phyloP scores from a whole-genome alignment of 2,888 invertebrate genomes.

The Patella pellucida region DNA sequence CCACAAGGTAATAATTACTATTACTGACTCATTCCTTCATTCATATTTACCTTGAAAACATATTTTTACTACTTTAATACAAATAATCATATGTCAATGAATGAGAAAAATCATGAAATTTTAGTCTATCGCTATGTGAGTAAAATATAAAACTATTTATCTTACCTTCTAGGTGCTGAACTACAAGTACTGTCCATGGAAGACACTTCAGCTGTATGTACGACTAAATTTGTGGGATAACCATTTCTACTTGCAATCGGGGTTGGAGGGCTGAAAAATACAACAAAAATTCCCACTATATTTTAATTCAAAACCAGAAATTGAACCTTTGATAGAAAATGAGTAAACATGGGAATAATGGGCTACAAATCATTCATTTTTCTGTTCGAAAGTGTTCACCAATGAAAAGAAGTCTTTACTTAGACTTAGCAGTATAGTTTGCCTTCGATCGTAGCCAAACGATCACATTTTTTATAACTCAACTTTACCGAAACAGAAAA shows the following conservation, averaged over 20 bases:
- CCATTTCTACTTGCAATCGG: constrained; percentile 94
- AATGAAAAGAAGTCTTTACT: too few relatives aligned
- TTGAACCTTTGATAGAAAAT: background rate
- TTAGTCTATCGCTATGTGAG: background rate
- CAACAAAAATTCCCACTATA: background rate
- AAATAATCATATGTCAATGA: background rate
- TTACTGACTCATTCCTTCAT: too few relatives aligned
- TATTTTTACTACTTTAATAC: background rate
- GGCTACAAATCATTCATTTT: too few relatives aligned
- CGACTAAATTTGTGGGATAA: constrained; percentile 78
- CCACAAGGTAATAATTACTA: too few relatives aligned
- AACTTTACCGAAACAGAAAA: too few relatives aligned
- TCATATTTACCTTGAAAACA: too few relatives aligned
- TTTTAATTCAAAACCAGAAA: background rate
- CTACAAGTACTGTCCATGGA: constrained; percentile 60
- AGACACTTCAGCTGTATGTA: constrained; percentile 81
- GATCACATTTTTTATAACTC: too few relatives aligned
- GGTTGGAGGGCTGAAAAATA: constrained; percentile 83
- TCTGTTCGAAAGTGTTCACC: too few relatives aligned
- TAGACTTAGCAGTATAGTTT: too few relatives aligned
- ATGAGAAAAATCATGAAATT: background rate
- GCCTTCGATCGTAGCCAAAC: too few relatives aligned
- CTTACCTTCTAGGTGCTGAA: constrained; percentile 51
- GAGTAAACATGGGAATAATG: too few relatives aligned
- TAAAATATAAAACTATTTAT: too few relatives aligned